phyloP scores from a whole-genome alignment of 2,888 invertebrate genomes.

The Drosophila emarginata region DNA sequence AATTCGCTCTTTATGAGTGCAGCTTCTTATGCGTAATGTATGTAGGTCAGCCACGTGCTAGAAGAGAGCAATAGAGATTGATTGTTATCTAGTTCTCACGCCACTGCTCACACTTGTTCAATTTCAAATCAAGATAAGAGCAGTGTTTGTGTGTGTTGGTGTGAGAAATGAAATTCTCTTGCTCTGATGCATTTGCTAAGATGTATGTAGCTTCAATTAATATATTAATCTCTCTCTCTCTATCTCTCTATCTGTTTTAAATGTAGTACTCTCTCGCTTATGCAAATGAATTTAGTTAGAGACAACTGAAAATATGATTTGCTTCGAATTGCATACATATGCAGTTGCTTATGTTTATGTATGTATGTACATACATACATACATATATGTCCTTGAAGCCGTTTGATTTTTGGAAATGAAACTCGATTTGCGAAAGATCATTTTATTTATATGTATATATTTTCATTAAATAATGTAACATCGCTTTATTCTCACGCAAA shows the following conservation, averaged over 20 bases:
- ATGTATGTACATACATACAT: no score
- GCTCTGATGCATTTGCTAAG: no score
- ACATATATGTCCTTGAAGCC: no score
- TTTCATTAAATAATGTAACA: conserved; percentile 83
- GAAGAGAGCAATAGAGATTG: neutral
- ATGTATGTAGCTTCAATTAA: no score
- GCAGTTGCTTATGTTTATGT: no score
- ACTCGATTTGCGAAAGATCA: conserved; percentile 18
- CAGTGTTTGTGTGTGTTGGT: no score
- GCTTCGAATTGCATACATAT: no score
- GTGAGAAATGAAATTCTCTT: no score
- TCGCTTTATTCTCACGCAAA: conserved; percentile 83
- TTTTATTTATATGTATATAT: conserved; percentile 80
- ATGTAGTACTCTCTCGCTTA: no score
- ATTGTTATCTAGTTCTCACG: neutral
- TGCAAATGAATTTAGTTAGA: no score
- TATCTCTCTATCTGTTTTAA: neutral
- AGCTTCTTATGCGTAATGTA: neutral
- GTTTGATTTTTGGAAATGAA: conserved; percentile 29
- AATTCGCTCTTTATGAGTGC: neutral
- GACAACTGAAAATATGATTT: no score
- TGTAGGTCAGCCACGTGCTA: neutral
- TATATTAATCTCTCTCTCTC: neutral
- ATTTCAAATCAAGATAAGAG: neutral
- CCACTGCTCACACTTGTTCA: neutral